phyloP scores from a whole-genome alignment of 2,113 vertebrate genomes.

The Gallinago media region DNA sequence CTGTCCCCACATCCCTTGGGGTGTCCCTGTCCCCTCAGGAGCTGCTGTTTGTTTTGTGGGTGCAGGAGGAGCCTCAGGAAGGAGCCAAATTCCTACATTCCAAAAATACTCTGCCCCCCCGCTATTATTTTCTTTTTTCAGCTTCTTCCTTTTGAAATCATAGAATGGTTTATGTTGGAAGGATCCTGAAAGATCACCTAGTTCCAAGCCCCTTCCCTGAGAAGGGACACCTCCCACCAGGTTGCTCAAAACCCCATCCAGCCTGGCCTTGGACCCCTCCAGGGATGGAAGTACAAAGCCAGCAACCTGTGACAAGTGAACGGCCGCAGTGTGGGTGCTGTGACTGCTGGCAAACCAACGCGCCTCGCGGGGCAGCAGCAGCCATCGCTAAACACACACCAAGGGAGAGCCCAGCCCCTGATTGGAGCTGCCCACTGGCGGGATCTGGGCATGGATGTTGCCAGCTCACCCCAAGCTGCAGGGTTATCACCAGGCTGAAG shows the following conservation, averaged over 20 bases:
- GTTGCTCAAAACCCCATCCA: not conserved
- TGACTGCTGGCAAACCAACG: rapidly evolving
- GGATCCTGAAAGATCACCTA: not conserved
- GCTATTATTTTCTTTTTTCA: not conserved
- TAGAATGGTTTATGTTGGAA: not conserved
- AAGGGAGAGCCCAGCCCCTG: rapidly evolving
- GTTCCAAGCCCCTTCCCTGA: not conserved
- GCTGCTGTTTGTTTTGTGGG: not conserved
- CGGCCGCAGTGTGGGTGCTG: rapidly evolving
- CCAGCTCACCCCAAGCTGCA: not conserved
- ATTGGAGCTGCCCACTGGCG: rapidly evolving
- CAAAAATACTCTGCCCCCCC: not conserved
- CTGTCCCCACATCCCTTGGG: not conserved
- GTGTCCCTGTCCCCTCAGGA: not conserved
- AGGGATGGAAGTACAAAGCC: not conserved
- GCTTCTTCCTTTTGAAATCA: not conserved
- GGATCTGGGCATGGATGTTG: not conserved
- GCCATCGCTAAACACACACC: rapidly evolving
- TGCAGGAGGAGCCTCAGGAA: not conserved
- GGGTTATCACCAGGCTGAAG: not conserved
- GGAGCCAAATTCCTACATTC: not conserved
- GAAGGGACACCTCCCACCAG: not conserved
- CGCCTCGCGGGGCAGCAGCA: not conserved
- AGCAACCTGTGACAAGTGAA: not conserved
- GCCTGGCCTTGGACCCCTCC: not conserved